These are phyloP conservation scores for Numida meleagris DNA, from an alignment of 2,113 vertebrate genomes.

Conservation along the genomic window DNA sequence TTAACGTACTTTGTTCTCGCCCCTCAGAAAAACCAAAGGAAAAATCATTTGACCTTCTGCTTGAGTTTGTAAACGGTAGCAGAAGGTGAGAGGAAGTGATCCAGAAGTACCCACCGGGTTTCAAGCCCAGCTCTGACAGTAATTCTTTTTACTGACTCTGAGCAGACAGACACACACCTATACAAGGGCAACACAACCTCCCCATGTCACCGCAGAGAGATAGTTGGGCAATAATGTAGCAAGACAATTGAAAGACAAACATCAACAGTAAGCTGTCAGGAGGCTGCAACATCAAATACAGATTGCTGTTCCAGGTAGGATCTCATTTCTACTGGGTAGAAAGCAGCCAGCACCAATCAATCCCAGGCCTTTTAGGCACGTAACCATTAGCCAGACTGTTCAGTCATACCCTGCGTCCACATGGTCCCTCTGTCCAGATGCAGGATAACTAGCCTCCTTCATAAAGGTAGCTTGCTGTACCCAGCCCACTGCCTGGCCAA, in stretches of 20 bases:
- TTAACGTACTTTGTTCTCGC: conserved; percentile 35
- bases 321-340: neutral
- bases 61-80: neutral
- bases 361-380: neutral
- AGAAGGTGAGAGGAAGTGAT: neutral
- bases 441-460: neutral
- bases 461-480: neutral
- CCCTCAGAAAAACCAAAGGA: neutral
- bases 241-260: neutral
- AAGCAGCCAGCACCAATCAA: neutral
- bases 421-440: neutral
- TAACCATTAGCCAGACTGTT: neutral
- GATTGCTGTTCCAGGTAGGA: neutral
- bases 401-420: neutral
- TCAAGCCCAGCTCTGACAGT: neutral
- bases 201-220: neutral
- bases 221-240: neutral
- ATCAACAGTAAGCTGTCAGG: neutral
- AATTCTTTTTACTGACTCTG: neutral
- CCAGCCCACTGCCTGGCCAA: neutral
- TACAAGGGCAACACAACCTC: neutral
- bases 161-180: neutral
- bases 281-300: neutral
- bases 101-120: neutral
- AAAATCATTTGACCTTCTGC: neutral